phyloP scores from a whole-genome alignment of 37 sponge, comb jelly and placozoan species.

The Cladorhizidae sp. region DNA sequence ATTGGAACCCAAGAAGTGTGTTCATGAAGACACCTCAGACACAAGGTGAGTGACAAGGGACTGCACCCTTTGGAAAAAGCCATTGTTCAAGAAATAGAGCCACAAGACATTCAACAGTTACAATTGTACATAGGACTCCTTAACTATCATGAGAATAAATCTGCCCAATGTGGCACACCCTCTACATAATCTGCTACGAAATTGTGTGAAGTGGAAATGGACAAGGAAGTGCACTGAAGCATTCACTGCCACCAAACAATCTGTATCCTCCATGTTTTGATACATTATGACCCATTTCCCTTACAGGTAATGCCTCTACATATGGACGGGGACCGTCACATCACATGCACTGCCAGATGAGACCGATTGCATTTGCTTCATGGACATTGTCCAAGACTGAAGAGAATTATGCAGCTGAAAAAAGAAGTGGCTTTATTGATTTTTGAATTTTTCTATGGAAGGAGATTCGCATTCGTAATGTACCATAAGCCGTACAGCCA shows the following conservation, averaged over 20 bases:
- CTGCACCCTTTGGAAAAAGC: background rate
- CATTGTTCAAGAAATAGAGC: background rate
- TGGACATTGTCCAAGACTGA: slow-evolving; percentile 4
- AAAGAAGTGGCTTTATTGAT: background rate
- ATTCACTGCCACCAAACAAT: slow-evolving; percentile 18
- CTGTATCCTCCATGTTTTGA: slow-evolving; percentile 18
- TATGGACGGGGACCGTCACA: background rate
- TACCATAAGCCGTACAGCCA: slow-evolving; percentile 21
- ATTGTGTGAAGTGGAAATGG: slow-evolving; percentile 37
- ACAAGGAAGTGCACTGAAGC: slow-evolving; percentile 5
- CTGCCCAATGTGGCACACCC: slow-evolving; percentile 41
- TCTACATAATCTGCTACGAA: slow-evolving; percentile 16
- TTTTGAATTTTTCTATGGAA: slow-evolving; percentile 13
- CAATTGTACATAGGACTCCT: slow-evolving; percentile 4
- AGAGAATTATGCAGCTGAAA: background rate
- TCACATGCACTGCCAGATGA: background rate
- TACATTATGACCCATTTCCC: slow-evolving; percentile 51
- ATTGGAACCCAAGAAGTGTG: slow-evolving; percentile 17
- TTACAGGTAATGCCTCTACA: background rate
- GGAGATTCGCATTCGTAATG: slow-evolving; percentile 3
- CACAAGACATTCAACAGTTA: background rate
- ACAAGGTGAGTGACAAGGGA: background rate
- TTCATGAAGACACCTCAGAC: background rate
- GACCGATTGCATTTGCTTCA: slow-evolving; percentile 43
- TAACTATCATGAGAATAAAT: slow-evolving; percentile 42